Percentiles rank a stretch among this genome's conserved stretches.
Conservation (phyloP, 2,113 vertebrate genomes). For the Mola mola region DNA sequence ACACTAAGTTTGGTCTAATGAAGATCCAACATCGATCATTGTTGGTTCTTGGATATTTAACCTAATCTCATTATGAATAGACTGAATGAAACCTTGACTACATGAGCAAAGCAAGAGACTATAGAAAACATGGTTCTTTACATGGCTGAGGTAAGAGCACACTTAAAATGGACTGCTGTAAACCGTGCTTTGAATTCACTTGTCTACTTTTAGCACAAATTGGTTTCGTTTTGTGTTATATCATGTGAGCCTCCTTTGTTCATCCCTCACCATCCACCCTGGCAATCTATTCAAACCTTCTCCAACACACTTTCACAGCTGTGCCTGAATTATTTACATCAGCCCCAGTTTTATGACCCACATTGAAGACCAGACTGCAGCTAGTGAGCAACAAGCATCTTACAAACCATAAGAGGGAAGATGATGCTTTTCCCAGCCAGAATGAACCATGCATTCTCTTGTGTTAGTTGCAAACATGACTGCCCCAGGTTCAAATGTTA, state of each 20-base stretch:
- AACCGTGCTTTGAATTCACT: no score
- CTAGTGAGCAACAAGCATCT: conserved; percentile 28
- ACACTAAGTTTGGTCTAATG: background rate
- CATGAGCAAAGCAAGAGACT: background rate
- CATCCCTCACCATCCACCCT: conserved; percentile 11
- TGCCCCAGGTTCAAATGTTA: conserved; percentile 1
- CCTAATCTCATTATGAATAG: background rate
- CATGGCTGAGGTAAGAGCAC: background rate
- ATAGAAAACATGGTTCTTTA: background rate
- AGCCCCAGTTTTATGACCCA: conserved; percentile 79
- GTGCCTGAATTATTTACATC: conserved; percentile 78
- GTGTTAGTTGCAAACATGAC: conserved; percentile 32
- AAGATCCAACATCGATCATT: background rate
- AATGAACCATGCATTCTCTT: conserved; percentile 34
- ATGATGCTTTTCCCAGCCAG: conserved; percentile 23
- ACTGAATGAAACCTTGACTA: background rate
- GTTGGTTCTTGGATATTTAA: conserved; percentile 3
- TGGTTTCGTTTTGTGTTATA: conserved; percentile 16
- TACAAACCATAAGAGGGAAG: conserved; percentile 22
- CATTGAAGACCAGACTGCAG: conserved; percentile 63
- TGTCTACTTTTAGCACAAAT: conserved; percentile 11
- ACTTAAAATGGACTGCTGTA: background rate
- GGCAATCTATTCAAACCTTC: conserved; percentile 41
- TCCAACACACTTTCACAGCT: conserved; percentile 55
- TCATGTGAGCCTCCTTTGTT: conserved; percentile 16